Conservation (phyloP, 2,888 invertebrate genomes). For the Eupeodes latifasciatus region DNA sequence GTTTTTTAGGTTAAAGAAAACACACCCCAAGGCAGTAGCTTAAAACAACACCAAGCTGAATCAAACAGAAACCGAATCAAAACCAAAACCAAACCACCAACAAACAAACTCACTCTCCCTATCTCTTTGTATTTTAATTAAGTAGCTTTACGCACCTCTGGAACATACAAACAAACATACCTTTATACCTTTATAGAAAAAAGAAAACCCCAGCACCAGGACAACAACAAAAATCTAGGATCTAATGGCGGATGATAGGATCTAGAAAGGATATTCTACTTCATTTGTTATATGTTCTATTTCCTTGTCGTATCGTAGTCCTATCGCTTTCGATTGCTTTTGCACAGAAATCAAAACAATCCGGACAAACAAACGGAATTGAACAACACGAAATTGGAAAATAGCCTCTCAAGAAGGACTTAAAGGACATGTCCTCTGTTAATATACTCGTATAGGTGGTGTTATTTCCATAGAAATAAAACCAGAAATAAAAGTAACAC, state of each 20-base stretch:
- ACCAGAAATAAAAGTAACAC: constrained; percentile 27
- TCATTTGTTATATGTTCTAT: constrained; percentile 58
- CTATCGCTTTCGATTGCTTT: constrained; percentile 54
- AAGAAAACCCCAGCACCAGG: too few species aligned
- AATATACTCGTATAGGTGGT: background rate
- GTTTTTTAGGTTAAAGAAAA: background rate
- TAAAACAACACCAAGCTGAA: constrained; percentile 1
- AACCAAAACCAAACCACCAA: background rate
- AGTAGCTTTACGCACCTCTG: constrained; percentile 3
- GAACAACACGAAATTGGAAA: constrained; percentile 23
- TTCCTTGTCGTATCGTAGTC: background rate
- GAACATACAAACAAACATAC: background rate
- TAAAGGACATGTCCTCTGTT: background rate
- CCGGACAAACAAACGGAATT: constrained; percentile 6
- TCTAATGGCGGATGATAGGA: constrained; percentile 24
- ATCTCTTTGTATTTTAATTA: constrained; percentile 29
- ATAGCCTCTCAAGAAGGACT: background rate
- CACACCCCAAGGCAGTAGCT: constrained; percentile 2
- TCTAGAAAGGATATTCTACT: constrained; percentile 37
- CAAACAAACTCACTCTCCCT: background rate
- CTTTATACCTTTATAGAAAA: background rate
- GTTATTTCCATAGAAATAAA: constrained; percentile 35
- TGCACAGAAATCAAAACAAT: constrained; percentile 14
- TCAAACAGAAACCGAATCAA: background rate
- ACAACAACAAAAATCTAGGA: background rate